These are phyloP conservation scores for Apistogramma diplotaenia DNA, from an alignment of 2,113 vertebrate species.

Conservation along the genomic window DNA sequence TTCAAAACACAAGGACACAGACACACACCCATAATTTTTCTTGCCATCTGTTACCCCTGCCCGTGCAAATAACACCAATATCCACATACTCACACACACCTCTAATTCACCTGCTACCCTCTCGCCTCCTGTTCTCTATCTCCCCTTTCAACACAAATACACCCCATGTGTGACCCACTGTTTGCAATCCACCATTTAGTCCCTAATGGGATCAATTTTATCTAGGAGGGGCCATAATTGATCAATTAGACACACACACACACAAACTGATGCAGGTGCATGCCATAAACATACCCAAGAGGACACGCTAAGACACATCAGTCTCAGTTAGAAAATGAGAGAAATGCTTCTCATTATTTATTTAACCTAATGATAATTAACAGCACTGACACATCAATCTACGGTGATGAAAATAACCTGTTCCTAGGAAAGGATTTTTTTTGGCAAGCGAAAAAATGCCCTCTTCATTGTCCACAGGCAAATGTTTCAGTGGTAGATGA, in stretches of 20 bases:
- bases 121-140: slow-evolving; percentile 43
- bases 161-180: slow-evolving; percentile 53
- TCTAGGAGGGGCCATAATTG: slow-evolving; percentile 55
- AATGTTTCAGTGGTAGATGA: slow-evolving; percentile 7
- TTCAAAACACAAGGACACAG: slow-evolving; percentile 24
- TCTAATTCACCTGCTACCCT: slow-evolving; percentile 49
- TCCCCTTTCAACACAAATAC: slow-evolving; percentile 57
- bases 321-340: slow-evolving; percentile 58
- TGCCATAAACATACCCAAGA: not conserved
- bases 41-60: slow-evolving; percentile 59
- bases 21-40: slow-evolving; percentile 37
- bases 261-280: not conserved
- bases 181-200: slow-evolving; percentile 62
- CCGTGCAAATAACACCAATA: slow-evolving; percentile 43
- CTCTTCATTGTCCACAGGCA: slow-evolving; percentile 5
- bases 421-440: slow-evolving; percentile 4
- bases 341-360: slow-evolving; percentile 62
- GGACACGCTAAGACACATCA: slow-evolving; percentile 31
- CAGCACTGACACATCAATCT: slow-evolving; percentile 37
- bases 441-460: slow-evolving; percentile 1
- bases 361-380: slow-evolving; percentile 68
- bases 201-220: slow-evolving; percentile 67
- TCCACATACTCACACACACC: slow-evolving; percentile 31
- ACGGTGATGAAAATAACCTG: slow-evolving; percentile 36
- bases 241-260: slow-evolving; percentile 57